Percentiles rank a stretch among this genome's conserved stretches.
phyloP scores from a whole-genome alignment of 2,797 vertebrate species.

The Cyprinodon diabolis region DNA sequence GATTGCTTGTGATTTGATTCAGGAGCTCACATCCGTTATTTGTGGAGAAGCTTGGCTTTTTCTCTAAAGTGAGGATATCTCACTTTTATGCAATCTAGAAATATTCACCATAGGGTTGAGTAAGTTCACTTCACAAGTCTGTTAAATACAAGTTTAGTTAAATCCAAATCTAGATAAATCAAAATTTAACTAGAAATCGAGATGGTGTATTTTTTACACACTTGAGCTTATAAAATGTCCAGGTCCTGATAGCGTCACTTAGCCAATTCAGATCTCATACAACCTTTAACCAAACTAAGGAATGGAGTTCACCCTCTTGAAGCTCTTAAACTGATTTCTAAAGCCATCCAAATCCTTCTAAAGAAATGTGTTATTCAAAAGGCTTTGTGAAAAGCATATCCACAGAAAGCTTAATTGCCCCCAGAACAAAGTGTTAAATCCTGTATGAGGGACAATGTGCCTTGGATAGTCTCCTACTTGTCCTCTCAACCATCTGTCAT shows the following conservation, averaged over 20 bases:
- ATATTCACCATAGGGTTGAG: not conserved
- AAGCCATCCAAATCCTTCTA: not conserved
- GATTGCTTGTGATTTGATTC: conserved; percentile 4
- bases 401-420: not conserved
- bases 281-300: not conserved
- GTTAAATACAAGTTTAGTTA: too few species aligned
- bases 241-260: not conserved
- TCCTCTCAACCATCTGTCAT: not conserved
- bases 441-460: not conserved
- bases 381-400: not conserved
- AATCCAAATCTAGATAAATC: too few species aligned
- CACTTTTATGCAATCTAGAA: not conserved
- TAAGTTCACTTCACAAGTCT: not conserved
- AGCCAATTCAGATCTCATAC: not conserved
- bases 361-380: not conserved
- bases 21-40: conserved; percentile 9
- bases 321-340: not conserved
- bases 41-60: not conserved
- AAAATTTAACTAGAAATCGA: not conserved
- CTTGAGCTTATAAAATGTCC: not conserved
- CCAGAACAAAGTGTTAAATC: not conserved
- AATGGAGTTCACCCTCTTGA: too few species aligned
- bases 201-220: not conserved
- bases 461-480: too few species aligned
- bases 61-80: not conserved